Evolutionary conservation across 2,888 invertebrate species (phyloP).

Genomic region (Caenorhabditis sp.): DNA sequence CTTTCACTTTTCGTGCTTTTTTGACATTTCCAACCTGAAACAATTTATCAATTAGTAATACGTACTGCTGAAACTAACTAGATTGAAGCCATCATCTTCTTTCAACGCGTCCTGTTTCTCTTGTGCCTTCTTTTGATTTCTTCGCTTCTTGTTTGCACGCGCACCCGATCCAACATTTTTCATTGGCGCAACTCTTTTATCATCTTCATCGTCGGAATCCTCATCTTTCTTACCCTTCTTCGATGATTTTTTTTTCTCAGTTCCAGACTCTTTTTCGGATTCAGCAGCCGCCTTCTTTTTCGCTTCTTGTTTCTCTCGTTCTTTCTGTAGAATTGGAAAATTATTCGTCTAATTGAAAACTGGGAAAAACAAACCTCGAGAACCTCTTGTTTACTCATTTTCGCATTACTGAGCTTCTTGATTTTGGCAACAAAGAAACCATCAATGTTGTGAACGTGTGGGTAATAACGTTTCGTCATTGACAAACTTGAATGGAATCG

Average conservation of each 20-base stretch:
- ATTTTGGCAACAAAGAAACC: slow-evolving; percentile 98
- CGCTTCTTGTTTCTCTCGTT: slow-evolving; percentile 17
- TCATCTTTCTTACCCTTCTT: slow-evolving; percentile 10
- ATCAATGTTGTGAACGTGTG: slow-evolving; percentile 98
- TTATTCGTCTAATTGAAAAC: not conserved
- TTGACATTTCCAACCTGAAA: slow-evolving; percentile 35
- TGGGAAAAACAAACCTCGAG: slow-evolving; percentile 13
- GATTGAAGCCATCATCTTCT: slow-evolving; percentile 56
- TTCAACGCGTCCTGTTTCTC: slow-evolving; percentile 37
- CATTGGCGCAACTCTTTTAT: slow-evolving; percentile 24
- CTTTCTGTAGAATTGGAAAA: slow-evolving; percentile 8
- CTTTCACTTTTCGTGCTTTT: slow-evolving; percentile 41
- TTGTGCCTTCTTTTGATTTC: slow-evolving; percentile 46
- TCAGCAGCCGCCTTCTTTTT: slow-evolving; percentile 11
- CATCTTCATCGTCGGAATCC: slow-evolving; percentile 21
- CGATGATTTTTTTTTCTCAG: slow-evolving; percentile 16
- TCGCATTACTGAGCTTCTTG: slow-evolving; percentile 87
- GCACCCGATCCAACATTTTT: slow-evolving; percentile 44
- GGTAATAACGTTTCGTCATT: slow-evolving; percentile 89
- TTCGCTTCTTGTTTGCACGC: slow-evolving; percentile 47
- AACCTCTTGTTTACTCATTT: slow-evolving; percentile 41
- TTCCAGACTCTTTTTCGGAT: slow-evolving; percentile 10
- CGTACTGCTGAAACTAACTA: slow-evolving; percentile 13
- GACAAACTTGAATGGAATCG: slow-evolving; percentile 89
- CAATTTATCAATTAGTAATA: not conserved